These are phyloP conservation scores for Alsophila aescularia DNA, from an alignment of 2,888 invertebrate species.

Conservation along the genomic window DNA sequence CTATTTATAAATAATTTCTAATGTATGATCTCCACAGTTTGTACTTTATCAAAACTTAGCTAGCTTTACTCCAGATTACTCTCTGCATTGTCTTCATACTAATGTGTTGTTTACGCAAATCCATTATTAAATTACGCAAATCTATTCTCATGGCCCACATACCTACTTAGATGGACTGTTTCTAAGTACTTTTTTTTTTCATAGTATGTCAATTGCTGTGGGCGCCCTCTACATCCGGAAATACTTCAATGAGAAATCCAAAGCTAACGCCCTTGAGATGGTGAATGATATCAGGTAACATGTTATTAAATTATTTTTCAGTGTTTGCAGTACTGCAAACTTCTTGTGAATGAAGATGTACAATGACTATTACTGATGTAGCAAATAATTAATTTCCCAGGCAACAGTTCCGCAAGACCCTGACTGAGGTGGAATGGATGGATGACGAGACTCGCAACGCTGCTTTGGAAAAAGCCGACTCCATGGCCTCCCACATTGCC, in stretches of 20 bases:
- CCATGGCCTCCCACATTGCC: conserved; percentile 95
- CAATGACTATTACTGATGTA: too few relatives aligned
- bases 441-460: conserved; percentile 90
- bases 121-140: too few relatives aligned
- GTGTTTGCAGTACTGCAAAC: too few relatives aligned
- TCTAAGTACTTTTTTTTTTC: conserved; percentile 35
- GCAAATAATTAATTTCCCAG: conserved; percentile 45
- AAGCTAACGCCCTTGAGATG: conserved; percentile 93
- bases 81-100: too few relatives aligned
- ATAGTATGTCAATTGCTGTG: conserved; percentile 89
- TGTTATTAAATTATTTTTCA: background rate
- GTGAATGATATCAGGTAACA: conserved; percentile 90
- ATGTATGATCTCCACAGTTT: too few relatives aligned
- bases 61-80: too few relatives aligned
- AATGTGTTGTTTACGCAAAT: too few relatives aligned
- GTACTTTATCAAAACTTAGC: too few relatives aligned
- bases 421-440: conserved; percentile 96
- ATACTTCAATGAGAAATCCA: conserved; percentile 94
- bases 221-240: conserved; percentile 95
- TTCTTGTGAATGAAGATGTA: background rate
- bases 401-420: conserved; percentile 91
- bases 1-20: too few relatives aligned
- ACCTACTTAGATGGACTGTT: background rate
- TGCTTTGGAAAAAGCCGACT: conserved; percentile 91
- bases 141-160: background rate